Conservation (phyloP, 1,140 invertebrate genomes). For the Cherax quadricarinatus region DNA sequence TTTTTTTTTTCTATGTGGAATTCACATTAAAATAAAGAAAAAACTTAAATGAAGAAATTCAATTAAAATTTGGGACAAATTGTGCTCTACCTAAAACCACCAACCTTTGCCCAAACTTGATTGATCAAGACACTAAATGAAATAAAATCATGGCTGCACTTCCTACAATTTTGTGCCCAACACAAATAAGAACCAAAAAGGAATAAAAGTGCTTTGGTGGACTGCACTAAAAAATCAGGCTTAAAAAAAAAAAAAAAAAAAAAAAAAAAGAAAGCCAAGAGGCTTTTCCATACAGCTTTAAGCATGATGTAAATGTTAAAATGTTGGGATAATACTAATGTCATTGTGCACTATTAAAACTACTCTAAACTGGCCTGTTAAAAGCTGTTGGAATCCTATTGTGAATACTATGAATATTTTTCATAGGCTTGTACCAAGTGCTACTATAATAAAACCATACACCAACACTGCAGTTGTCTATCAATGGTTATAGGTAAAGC, state of each 20-base stretch:
- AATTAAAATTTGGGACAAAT: background rate
- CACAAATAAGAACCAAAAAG: constrained; percentile 39
- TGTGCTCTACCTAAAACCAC: background rate
- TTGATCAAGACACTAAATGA: background rate
- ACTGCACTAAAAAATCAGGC: constrained; percentile 32
- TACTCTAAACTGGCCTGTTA: background rate
- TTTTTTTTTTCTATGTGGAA: background rate
- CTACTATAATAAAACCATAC: background rate
- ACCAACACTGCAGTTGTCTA: background rate
- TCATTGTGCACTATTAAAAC: constrained; percentile 21
- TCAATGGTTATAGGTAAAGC: background rate
- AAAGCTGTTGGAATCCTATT: background rate
- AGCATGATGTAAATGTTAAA: background rate
- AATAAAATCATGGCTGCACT: background rate
- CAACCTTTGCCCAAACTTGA: background rate
- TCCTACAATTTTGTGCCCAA: constrained; percentile 32
- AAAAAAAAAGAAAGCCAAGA: background rate
- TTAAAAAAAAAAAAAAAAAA: background rate
- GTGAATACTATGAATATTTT: constrained; percentile 20
- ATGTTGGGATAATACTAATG: background rate
- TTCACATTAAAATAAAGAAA: background rate
- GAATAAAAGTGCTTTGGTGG: background rate
- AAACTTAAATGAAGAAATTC: background rate
- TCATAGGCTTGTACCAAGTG: background rate
- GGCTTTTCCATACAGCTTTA: background rate